These are phyloP conservation scores for Pantala flavescens DNA, from an alignment of 1,140 invertebrate species.

Conservation along the genomic window DNA sequence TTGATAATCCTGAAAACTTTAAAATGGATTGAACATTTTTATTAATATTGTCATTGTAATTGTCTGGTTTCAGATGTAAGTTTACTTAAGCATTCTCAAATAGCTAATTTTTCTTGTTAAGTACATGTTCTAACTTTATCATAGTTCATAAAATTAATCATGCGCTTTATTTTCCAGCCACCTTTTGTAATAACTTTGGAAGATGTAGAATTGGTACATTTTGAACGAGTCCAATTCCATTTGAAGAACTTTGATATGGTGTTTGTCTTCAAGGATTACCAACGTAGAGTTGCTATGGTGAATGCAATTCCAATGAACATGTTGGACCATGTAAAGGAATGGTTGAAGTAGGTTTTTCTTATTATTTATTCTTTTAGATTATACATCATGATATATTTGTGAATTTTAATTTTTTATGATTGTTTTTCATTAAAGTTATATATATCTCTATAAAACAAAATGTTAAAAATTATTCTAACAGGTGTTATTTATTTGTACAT, in stretches of 20 bases:
- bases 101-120: too few relatives aligned
- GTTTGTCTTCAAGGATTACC: constrained; percentile 98
- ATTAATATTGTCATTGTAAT: too few relatives aligned
- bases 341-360: constrained; percentile 73
- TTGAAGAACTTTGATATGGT: constrained; percentile 99
- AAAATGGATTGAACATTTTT: too few relatives aligned
- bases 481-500: too few relatives aligned
- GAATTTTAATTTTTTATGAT: not conserved
- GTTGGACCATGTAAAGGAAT: constrained; percentile 98
- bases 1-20: too few relatives aligned
- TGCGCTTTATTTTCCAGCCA: constrained; percentile 64
- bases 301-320: constrained; percentile 98
- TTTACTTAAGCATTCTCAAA: too few relatives aligned
- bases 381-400: not conserved
- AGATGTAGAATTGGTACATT: constrained; percentile 96
- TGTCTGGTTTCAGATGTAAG: too few relatives aligned
- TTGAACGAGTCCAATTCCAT: constrained; percentile 97
- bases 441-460: constrained; percentile 17
- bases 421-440: not conserved
- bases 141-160: too few relatives aligned
- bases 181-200: constrained; percentile 97
- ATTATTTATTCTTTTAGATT: not conserved
- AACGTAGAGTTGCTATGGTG: constrained; percentile 86
- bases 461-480: too few relatives aligned
- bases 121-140: too few relatives aligned